Base-by-base conservation (phyloP, 2,888 invertebrate genomes). In the Prionchulus punctatus region DNA sequence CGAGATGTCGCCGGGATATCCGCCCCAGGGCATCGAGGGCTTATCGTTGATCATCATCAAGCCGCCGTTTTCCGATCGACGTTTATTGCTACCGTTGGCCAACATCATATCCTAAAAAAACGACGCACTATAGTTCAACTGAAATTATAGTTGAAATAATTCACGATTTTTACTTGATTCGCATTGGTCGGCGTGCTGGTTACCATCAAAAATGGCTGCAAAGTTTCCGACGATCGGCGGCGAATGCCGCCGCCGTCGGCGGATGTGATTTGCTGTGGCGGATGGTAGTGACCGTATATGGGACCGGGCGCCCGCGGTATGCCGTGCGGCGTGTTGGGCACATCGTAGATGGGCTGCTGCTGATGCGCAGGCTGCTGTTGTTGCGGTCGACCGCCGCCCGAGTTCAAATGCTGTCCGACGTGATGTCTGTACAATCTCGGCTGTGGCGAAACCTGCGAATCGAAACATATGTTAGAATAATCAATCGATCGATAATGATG, bases 1-100 rank as follows among this genome's bases (percentile, higher is more conserved):
- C 7, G 56, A 53, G 25, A 56, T 56, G 45, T 58, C 58, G 26
- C 58, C 58, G 2, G 58, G 58, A 27, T 58, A 58, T 27, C 42
- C 26, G 55, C 28, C 26, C 23, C 30, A 28, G 12, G 50, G 15
- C 52, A 23, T 15, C 31, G 30, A 28, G 7, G 21, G 18, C 15
- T 53, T 43, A 27, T 43, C 53, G 42, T 2, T 2, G 2, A n/a
- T 4, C 2, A 4, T 25, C 26, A 12, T 21, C n/a, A 43, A 4
- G 42, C 53, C 28, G 2, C 53, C 53, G 28, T 53, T 53, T 2
- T 53, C 53, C 12, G 53, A 53, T 2, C 53, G 23, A 3, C 53
- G 42, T 53, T 53, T 53, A 7, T 43, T 3, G 2, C 18, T 45
- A 45, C 18, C 36, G 36, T 18, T 12, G 18, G 7, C 36, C 18